Evolutionary conservation across 1,140 invertebrate species (phyloP).

Genomic region (Bombus impatiens): DNA sequence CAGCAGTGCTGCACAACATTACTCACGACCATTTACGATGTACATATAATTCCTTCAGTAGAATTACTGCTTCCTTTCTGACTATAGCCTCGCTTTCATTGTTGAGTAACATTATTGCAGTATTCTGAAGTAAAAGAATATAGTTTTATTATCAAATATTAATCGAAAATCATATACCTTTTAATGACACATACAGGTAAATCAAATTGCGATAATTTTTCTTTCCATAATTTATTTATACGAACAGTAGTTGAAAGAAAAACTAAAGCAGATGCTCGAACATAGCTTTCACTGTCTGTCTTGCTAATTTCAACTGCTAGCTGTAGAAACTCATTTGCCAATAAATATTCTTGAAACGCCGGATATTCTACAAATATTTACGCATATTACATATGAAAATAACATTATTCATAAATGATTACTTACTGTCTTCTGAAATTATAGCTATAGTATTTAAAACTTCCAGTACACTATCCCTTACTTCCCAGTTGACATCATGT

Average conservation of each 20-base stretch:
- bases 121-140: constrained; percentile 83
- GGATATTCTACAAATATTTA: constrained; percentile 86
- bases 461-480: constrained; percentile 89
- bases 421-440: constrained; percentile 87
- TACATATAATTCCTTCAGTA: constrained; percentile 86
- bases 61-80: constrained; percentile 86
- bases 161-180: background rate
- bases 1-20: constrained; percentile 14
- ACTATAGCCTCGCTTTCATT: constrained; percentile 89
- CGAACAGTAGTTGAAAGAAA: constrained; percentile 86
- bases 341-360: constrained; percentile 88
- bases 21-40: constrained; percentile 84
- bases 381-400: background rate
- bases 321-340: constrained; percentile 86
- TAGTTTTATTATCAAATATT: constrained; percentile 17
- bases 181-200: constrained; percentile 83
- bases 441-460: constrained; percentile 86
- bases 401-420: background rate
- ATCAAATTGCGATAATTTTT: constrained; percentile 84
- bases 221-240: constrained; percentile 86
- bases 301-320: constrained; percentile 85
- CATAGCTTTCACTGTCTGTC: constrained; percentile 87
- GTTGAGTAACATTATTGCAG: constrained; percentile 84
- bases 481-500: constrained; percentile 88
- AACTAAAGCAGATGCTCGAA: constrained; percentile 87